Base-by-base conservation (phyloP, 1,140 invertebrate genomes). In the Tetragnatha versicolor region DNA sequence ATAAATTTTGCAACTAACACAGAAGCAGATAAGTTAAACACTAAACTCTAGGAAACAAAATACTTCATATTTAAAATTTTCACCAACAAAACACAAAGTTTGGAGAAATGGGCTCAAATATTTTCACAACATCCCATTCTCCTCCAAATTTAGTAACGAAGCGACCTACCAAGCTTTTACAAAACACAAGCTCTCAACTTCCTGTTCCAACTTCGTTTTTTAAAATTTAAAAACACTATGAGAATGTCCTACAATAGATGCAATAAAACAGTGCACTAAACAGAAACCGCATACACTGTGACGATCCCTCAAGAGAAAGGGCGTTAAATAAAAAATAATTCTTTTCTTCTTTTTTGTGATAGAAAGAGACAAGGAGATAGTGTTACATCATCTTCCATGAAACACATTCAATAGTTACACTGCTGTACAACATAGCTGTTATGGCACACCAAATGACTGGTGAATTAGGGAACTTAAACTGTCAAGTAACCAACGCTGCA, bases 1-100 rank as follows among this genome's bases (percentile, higher is more conserved):
- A 53, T 65, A 65, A 77, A 42, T 53, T 77, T 61, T 77, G 73
- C 73, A 77, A 49, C 73, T 77, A 77, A 77, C 58, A 77, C 73
- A 77, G 45, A 77, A 77, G 73, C 73, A 77, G 58, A 77, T 77
- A 77, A 77, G 73, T 77, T 77, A 77, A 77, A n/a, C 22, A 55
- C 73, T 77, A 77, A 77, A 77, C 55, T 65, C 73, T 76, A 66
- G 37, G 39, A 77, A 77, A 77, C 73, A 77, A 77, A 73, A 77
- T 66, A 66, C 29, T 77, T 77, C 61, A 55, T 66, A 65, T 77
- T 73, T 77, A 77, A 77, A 77, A 77, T 77, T 65, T 77, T 39
- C 61, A 65, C 58, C 73, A 77, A 77, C 60, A 53, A 37, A 77
- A 77, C 42, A 65, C 42, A 33, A 65, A 25, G 47, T 53, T 58